Evolutionary conservation across 1,140 invertebrate species (phyloP), one percentile per base, ranked within the genome.

Genomic region (Vanessa tameamea): DNA sequence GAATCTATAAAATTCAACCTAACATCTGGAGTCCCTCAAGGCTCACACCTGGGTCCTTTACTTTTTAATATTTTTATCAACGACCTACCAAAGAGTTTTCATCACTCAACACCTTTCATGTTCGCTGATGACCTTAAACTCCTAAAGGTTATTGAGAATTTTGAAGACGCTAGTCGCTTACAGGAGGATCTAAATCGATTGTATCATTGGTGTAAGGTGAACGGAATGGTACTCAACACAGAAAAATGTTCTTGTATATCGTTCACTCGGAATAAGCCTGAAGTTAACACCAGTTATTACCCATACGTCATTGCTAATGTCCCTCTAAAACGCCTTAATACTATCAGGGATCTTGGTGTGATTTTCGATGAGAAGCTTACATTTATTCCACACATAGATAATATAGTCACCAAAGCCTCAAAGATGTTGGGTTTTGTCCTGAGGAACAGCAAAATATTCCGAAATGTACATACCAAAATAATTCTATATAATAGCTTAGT

Each of bases 121-220:
- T 73, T 61, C 47, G 72, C 64, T 48, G 64, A 73, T 51, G 70
- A 72, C 43, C 26, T 73, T 57, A 71, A 26, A 67, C 11, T 67
- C 31, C n/a, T 67, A 31, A 13, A 20, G 26, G 15, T 50, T 14
- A 67, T 67, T n/a, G 14, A 13, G 15, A 37, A 47, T 15, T 47
- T 13, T 8, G 20, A 31, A 13, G 65, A 67, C 20, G 13, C 9
- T 8, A 23, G n/a, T 26, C 31, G 23, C 13, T 20, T 67, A 11
- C 65, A 67, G 31, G 26, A 37, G 12, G 65, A 67, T 53, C 23
- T 67, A 50, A 31, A 51, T 15, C n/a, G 13, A 69, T 67, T 67
- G 31, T 9, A 23, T 50, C 20, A 51, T 26, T 67, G 65, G 65
- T 67, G 65, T 53, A n/a, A 26, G 4, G 23, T 53, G 4, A 67